phyloP scores from a whole-genome alignment of 2,888 invertebrate genomes.

The Zaprionus lineosus region DNA sequence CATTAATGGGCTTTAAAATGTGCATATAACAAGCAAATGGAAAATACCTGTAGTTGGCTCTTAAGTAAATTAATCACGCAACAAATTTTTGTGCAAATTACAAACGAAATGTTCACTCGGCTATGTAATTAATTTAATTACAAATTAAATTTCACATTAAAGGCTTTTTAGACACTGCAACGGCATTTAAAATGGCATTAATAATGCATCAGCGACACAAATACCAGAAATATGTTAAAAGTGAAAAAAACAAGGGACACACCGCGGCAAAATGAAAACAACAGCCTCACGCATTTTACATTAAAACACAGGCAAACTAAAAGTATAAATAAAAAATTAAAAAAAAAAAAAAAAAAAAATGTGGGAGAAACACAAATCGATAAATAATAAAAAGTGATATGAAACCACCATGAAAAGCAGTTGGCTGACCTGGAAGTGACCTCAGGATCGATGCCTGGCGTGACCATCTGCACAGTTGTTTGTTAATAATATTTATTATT shows the following conservation, averaged over 20 bases:
- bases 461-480: slow-evolving; percentile 19
- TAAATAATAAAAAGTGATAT: slow-evolving; percentile 51
- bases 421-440: slow-evolving; percentile 20
- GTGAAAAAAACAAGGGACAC: too few relatives aligned
- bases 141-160: slow-evolving; percentile 69
- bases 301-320: slow-evolving; percentile 29
- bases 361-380: slow-evolving; percentile 37
- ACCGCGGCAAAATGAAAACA: not conserved
- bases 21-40: slow-evolving; percentile 46
- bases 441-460: not conserved
- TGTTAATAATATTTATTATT: slow-evolving; percentile 38
- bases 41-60: slow-evolving; percentile 31
- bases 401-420: slow-evolving; percentile 22
- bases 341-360: not conserved
- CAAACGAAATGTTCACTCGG: slow-evolving; percentile 45
- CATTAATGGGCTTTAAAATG: slow-evolving; percentile 49
- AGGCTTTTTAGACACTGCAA: slow-evolving; percentile 53
- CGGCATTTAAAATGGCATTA: slow-evolving; percentile 71
- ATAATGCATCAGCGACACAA: slow-evolving; percentile 71
- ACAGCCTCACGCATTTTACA: slow-evolving; percentile 34
- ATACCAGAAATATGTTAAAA: slow-evolving; percentile 8
- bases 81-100: slow-evolving; percentile 45
- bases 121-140: slow-evolving; percentile 66
- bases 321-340: slow-evolving; percentile 18
- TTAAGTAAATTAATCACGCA: slow-evolving; percentile 68